Evolutionary conservation across 2,797 vertebrate genomes (phyloP).

Genomic region (Acanthis flammea): DNA sequence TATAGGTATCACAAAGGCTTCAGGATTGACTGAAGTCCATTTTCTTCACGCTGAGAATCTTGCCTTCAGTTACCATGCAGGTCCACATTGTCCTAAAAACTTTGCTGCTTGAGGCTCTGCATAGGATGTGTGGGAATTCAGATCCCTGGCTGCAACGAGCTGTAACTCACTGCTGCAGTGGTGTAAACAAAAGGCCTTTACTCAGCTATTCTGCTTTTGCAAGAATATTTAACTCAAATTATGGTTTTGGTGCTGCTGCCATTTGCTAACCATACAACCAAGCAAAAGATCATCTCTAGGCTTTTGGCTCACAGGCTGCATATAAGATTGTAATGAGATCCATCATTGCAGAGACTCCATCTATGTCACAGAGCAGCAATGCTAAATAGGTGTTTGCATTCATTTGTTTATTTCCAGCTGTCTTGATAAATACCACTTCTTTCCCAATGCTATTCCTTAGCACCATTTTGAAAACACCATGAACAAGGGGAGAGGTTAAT

Average conservation of each 20-base stretch:
- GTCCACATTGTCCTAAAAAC: neutral
- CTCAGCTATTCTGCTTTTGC: neutral
- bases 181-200: neutral
- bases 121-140: neutral
- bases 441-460: neutral
- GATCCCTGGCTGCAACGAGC: neutral
- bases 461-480: neutral
- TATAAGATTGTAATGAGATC: neutral
- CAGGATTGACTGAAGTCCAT: neutral
- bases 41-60: neutral
- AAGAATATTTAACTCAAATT: neutral
- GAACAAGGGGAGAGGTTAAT: constrained; percentile 46
- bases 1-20: neutral
- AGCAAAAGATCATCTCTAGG: neutral
- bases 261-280: neutral
- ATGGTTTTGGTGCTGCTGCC: neutral
- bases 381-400: constrained; percentile 18
- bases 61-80: neutral
- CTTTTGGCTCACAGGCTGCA: neutral
- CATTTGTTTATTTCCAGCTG: constrained; percentile 46
- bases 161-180: neutral
- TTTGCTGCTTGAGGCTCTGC: neutral
- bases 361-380: neutral
- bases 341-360: neutral
- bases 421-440: neutral